Evolutionary conservation across 1,140 invertebrate genomes (phyloP).

Genomic region (Drosophila paulistorum): DNA sequence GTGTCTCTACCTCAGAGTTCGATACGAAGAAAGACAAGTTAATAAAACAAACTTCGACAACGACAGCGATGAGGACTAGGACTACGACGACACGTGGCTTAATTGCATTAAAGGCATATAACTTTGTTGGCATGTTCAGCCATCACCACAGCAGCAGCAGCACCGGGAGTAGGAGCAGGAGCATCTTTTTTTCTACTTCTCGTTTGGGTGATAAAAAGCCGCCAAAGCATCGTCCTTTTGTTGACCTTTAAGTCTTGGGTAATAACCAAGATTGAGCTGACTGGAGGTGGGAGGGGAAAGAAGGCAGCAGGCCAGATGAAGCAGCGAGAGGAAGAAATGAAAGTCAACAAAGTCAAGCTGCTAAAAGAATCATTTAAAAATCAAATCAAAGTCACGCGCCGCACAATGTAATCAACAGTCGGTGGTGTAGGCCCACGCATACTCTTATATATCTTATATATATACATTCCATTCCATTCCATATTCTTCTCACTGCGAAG

Average conservation of each 20-base stretch:
- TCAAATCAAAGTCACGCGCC: slow-evolving; percentile 81
- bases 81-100: slow-evolving; percentile 63
- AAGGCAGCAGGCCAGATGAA: neutral
- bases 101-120: slow-evolving; percentile 63
- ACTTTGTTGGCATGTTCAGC: slow-evolving; percentile 53
- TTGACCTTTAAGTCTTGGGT: slow-evolving; percentile 70
- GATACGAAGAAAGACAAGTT: slow-evolving; percentile 43
- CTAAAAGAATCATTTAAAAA: slow-evolving; percentile 78
- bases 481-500: slow-evolving; percentile 14
- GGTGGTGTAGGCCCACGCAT: slow-evolving; percentile 7
- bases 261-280: slow-evolving; percentile 28
- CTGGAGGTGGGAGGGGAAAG: slow-evolving; percentile 2
- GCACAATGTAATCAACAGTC: slow-evolving; percentile 71
- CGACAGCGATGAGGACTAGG: slow-evolving; percentile 21
- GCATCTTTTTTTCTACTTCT: slow-evolving; percentile 3
- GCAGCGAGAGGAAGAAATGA: neutral
- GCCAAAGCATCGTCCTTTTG: slow-evolving; percentile 66
- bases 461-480: neutral
- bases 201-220: slow-evolving; percentile 58
- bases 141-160: neutral
- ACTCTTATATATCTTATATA: neutral
- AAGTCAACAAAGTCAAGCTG: slow-evolving; percentile 50
- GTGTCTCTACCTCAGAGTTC: neutral
- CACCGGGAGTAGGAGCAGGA: neutral
- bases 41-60: slow-evolving; percentile 72